Percentiles rank a stretch among this genome's conserved stretches.
phyloP scores from a whole-genome alignment of 2,888 invertebrate species.

The Notodromas monacha region DNA sequence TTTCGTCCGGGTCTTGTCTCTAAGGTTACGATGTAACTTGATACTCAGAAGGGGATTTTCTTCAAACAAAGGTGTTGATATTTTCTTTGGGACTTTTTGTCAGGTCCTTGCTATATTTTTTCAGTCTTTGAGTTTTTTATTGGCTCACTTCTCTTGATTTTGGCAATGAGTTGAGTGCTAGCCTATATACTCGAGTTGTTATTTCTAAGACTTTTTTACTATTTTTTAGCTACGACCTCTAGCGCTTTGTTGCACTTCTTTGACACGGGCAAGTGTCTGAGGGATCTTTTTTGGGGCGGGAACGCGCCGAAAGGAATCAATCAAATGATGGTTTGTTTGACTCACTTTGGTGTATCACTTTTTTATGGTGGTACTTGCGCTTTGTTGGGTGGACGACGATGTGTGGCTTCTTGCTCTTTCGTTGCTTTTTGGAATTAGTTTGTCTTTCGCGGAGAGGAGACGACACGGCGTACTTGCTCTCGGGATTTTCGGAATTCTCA shows the following conservation, averaged over 20 bases:
- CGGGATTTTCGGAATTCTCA: constrained; percentile 4
- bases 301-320: constrained; percentile 4
- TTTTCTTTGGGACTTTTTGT: constrained; percentile 4
- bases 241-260: constrained; percentile 4
- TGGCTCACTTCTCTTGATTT: constrained; percentile 4
- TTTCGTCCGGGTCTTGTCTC: constrained; percentile 4
- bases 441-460: constrained; percentile 2
- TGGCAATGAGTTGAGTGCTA: constrained; percentile 4
- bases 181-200: constrained; percentile 4
- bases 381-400: constrained; percentile 4
- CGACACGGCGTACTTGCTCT: constrained; percentile 4
- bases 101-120: constrained; percentile 4
- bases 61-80: constrained; percentile 4
- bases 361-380: constrained; percentile 4
- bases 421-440: constrained; percentile 4
- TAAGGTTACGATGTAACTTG: constrained; percentile 4
- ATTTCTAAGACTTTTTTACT: constrained; percentile 4
- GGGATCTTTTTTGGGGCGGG: constrained; percentile 4
- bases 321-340: constrained; percentile 4
- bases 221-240: constrained; percentile 4
- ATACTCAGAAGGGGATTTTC: constrained; percentile 4
- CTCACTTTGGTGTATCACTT: constrained; percentile 4
- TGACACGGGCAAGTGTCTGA: constrained; percentile 4
- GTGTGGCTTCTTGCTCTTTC: constrained; percentile 4
- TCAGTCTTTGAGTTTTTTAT: constrained; percentile 4